Evolutionary conservation across 2,113 vertebrate species (phyloP), one percentile per base, ranked within the genome.

Genomic region (Capreolus pygargus): DNA sequence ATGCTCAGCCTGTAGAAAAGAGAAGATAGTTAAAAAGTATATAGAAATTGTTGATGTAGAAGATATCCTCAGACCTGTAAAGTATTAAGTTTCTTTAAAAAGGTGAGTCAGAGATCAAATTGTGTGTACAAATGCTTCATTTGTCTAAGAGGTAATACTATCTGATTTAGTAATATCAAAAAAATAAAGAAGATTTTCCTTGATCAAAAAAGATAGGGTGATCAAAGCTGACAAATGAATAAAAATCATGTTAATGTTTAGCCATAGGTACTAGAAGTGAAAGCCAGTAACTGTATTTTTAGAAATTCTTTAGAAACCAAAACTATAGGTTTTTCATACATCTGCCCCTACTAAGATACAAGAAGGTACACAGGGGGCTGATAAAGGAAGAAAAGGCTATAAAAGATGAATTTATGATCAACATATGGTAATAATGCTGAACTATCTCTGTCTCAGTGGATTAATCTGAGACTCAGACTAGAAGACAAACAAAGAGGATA

Each of bases 371-470:
- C 2, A 7, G 4, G 21, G 7, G 2, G 2, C 10, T 36, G 47
- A 54, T n/a, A 52, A 5, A 30, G 47, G 13, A 70, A 84, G 19
- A 57, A 1, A 43, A 52, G 8, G 1, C 6, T 87, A 23, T 19
- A 95, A 91, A 86, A 58, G 33, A 84, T 86, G 8, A 70, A 91
- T 89, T 87, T 74, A 82, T 94, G 21, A 64, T 36, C 89, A 94
- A 91, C 2, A 43, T 33, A 5, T 64, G n/a, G 4, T 43, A 58
- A 70, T 33, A 50, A 47, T 1, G 2, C 9, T 61, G 16, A 47
- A 11, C 70, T 57, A 54, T 14, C 30, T 54, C 6, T 86, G 6
- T 95, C 58, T 90, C 14, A 28, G 64, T 21, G 58, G 54, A 86
- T 33, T 93, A 95, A 93, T 92, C 8, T 36, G 21, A 70, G 6